Base-by-base conservation (phyloP, 2,113 vertebrate species). In the Azemiops feae region DNA sequence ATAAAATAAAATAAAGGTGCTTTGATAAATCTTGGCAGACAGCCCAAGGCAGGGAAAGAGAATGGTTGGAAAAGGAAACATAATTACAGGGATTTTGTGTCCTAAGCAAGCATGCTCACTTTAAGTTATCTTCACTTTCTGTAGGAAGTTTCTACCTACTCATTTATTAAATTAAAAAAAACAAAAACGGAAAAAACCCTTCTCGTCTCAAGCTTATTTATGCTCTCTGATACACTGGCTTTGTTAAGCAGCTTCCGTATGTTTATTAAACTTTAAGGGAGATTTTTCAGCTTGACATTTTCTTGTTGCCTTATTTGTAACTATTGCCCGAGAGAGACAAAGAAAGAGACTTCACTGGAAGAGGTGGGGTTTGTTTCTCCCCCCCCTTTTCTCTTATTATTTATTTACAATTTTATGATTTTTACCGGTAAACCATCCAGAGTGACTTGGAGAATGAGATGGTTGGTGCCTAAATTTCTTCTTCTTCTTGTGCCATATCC, bases 241-340 rank as follows among this genome's bases (percentile, higher is more conserved):
- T 93, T 81, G 85, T 27, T 89, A 94, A 96, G 88, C 50, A 94
- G 47, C 87, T 87, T 95, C 47, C 8, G 5, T 89, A 94, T 92
- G 45, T 20, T 89, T 92, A 22, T 88, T 93, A n/a, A 54, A 95
- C 85, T 94, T 93, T 94, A 91, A 93, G 6, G 4, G 14, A 69
- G 94, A 95, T 87, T 2, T 0, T 96, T 96, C 89, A 50, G 58
- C 74, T 69, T 81, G 20, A 88, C 69, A 86, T 90, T 94, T 94
- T 93, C 45, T 87, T 47, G 45, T 47, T 47, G 45, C 45, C 45
- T 47, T 47, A 47, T 47, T 47, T 1, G 5, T 47, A 47, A 47
- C 5, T 47, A 47, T 47, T 47, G 45, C 5, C 45, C 45, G 6
- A 47, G 5, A 47, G 45, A 47, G 4, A 6, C 45, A 5, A 47